Percentiles rank a stretch among this genome's conserved stretches.
These are phyloP conservation scores for Gnatocerus cornutus DNA, from an alignment of 2,888 invertebrate species.

Conservation along the genomic window DNA sequence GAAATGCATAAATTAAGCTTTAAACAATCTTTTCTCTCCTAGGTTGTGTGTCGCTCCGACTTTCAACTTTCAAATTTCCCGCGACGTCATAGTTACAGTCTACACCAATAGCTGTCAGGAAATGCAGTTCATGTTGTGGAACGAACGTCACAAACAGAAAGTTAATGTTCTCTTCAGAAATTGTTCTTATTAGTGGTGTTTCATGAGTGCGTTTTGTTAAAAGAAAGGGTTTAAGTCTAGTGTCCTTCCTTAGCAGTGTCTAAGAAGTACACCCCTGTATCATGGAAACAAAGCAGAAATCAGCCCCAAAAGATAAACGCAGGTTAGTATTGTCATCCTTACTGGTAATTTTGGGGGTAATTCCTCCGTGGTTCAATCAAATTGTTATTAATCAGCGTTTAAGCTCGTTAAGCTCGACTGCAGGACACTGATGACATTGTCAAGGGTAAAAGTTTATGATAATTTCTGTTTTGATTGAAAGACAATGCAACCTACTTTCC, in stretches of 20 bases:
- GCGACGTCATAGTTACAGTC: slow-evolving; percentile 43
- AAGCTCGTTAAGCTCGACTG: slow-evolving; percentile 1
- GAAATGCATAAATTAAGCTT: slow-evolving; percentile 20
- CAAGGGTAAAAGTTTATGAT: slow-evolving; percentile 1
- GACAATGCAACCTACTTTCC: slow-evolving; percentile 39
- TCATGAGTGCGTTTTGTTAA: slow-evolving; percentile 55
- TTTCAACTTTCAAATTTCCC: slow-evolving; percentile 43
- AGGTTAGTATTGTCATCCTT: slow-evolving; percentile 73
- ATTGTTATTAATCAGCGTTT: slow-evolving; percentile 19
- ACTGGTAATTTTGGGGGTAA: slow-evolving; percentile 22
- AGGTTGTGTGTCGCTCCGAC: slow-evolving; percentile 31
- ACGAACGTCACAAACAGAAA: slow-evolving; percentile 59
- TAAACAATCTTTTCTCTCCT: slow-evolving; percentile 12
- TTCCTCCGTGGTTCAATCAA: slow-evolving; percentile 14
- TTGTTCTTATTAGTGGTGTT: slow-evolving; percentile 58
- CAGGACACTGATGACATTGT: slow-evolving; percentile 2
- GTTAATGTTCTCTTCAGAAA: slow-evolving; percentile 60
- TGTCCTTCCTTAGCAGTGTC: slow-evolving; percentile 70
- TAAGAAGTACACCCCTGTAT: slow-evolving; percentile 66
- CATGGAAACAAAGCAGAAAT: slow-evolving; percentile 67
- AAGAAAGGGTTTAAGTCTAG: slow-evolving; percentile 42
- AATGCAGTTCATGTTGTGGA: slow-evolving; percentile 54
- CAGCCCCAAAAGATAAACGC: slow-evolving; percentile 78
- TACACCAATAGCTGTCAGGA: slow-evolving; percentile 52
- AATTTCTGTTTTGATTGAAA: slow-evolving; percentile 7